Evolutionary conservation across 1,140 invertebrate genomes (phyloP).

Genomic region (Araneus ventricosus): DNA sequence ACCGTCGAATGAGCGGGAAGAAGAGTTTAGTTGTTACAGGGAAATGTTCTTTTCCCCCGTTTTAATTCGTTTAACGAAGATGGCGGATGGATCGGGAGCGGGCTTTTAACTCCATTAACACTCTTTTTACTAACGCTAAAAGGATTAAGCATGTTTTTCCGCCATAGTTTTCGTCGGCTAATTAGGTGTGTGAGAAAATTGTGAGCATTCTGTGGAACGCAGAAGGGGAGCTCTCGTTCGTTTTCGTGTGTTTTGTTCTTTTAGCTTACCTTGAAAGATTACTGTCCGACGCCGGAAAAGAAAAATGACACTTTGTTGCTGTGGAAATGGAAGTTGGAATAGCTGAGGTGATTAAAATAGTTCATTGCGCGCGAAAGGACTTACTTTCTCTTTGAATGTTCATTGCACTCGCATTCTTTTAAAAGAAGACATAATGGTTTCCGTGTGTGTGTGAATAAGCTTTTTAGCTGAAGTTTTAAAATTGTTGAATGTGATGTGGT

Average conservation of each 20-base stretch:
- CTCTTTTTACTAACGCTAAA: conserved; percentile 40
- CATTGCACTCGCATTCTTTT: too few relatives aligned
- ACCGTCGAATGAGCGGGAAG: not conserved
- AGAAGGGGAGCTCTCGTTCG: not conserved
- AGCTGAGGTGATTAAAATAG: too few relatives aligned
- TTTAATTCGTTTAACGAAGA: conserved; percentile 63
- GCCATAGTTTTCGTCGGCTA: conserved; percentile 47
- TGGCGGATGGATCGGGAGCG: conserved; percentile 20
- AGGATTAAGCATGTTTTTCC: conserved; percentile 68
- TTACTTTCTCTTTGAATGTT: too few relatives aligned
- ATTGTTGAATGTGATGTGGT: too few relatives aligned
- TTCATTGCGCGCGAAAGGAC: too few relatives aligned
- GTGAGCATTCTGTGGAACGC: not conserved
- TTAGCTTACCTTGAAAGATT: too few relatives aligned
- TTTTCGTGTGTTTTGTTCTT: not conserved
- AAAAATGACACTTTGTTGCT: not conserved
- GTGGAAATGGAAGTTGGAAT: not conserved
- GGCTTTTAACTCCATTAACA: conserved; percentile 66
- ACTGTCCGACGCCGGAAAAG: not conserved
- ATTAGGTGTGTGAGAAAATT: too few relatives aligned
- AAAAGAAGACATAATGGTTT: too few relatives aligned
- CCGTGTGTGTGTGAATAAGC: too few relatives aligned
- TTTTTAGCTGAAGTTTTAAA: too few relatives aligned
- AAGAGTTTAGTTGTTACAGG: conserved; percentile 18
- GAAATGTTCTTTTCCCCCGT: not conserved